Base-by-base conservation (phyloP, 1,140 invertebrate species). In the Meloidogyne exigua region DNA sequence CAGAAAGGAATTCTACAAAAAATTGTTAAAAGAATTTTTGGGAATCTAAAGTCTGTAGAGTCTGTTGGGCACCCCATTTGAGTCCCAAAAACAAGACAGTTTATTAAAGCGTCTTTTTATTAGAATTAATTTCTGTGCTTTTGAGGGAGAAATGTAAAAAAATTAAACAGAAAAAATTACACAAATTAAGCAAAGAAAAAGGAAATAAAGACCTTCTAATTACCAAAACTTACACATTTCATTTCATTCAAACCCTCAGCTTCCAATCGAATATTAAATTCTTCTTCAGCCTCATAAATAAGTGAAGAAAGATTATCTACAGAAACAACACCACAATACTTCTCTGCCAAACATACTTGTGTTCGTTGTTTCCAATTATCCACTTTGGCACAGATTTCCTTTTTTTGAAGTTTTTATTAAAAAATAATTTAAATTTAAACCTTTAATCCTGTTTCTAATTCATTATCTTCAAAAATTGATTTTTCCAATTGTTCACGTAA, bases 401-500 rank as follows among this genome's bases (percentile, higher is more conserved):
- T 63, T 62, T 23, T 67, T 64, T 25, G n/a, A n/a, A n/a, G n/a
- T n/a, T n/a, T n/a, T n/a, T n/a, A n/a, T 10, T 7, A 28, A 0
- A n/a, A 32, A 76, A n/a, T 64, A 36, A 26, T 28, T 9, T 1
- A 15, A 7, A 18, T 69, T 26, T 63, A 18, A n/a, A 78, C 76
- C 63, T 72, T 26, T 23, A 75, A 44, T 36, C 44, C 72, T n/a
- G 12, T 70, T 49, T 71, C 71, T 25, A 82, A 63, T 66, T 82
- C 71, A 15, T 76, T 63, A 23, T 82, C 80, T 62, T 72, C 25
- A 23, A 72, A 26, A 49, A 62, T 70, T 26, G 66, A 80, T 39
- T 77, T 66, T 42, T 69, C 13, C 25, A 80, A 42, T 76, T 80
- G 78, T 21, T 81, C 44, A n/a, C 73, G 65, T 10, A 81, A 66